Base-by-base conservation (phyloP, 2,888 invertebrate species). In the Monochamus alternatus region DNA sequence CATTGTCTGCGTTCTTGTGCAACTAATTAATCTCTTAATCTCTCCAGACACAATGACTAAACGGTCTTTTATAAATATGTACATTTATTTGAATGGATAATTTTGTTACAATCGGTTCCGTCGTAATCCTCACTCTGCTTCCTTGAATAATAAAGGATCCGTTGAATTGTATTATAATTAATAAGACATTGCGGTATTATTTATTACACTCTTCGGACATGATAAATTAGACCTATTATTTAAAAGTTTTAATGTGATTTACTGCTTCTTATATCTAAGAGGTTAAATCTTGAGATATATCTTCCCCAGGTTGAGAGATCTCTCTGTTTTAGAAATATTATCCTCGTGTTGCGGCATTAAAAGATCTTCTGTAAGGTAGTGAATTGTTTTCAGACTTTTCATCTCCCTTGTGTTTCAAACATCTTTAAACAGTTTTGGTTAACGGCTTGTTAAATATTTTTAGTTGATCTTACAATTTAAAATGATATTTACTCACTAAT, bases 71-170 rank as follows among this genome's bases (percentile, higher is more conserved):
- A 72, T 72, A 72, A 72, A 72, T 72, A 72, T 72, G 72, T 72
- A 72, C 72, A 72, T 72, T 52, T 44, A 72, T 72, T 72, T 72
- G 65, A 72, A 72, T 72, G 55, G 58, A 55, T 72, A 72, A 72
- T 63, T 63, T 44, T 32, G 30, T 58, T 65, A 55, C 58, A 72
- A 72, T 64, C 38, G 32, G 55, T 63, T 72, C 30, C 31, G 55
- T 72, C 32, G 55, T 68, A 68, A 68, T 58, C 68, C 66, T 38
- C 30, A 55, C 22, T 51, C 68, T 68, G 51, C 58, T 55, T 38
- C 14, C 55, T 38, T 38, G 43, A 64, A 47, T 64, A 64, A 64
- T 22, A 68, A 68, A 58, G 43, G 43, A 51, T 58, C 58, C 58
- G 58, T 58, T 68, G 68, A 68, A 58, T 68, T 68, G 55, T 68